A percentile compares a stretch with the other conserved stretches of the same genome.
Conservation (phyloP, 2,888 invertebrate species). For the Erebia aethiops region DNA sequence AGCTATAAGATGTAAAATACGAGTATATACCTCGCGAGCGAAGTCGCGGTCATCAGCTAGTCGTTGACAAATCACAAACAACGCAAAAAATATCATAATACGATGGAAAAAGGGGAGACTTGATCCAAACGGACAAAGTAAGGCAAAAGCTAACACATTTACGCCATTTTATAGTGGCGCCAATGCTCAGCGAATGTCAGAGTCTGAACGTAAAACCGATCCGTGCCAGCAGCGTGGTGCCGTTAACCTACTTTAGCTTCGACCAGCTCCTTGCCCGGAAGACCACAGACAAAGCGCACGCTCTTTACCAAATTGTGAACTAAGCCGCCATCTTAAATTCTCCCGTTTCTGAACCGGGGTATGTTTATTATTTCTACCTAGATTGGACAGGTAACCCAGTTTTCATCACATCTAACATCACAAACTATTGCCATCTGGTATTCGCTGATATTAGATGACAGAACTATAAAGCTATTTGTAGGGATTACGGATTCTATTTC, state of each 20-base stretch:
- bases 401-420: no score
- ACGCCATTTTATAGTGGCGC: slow-evolving; percentile 4
- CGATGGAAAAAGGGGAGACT: no score
- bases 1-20: no score
- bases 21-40: no score
- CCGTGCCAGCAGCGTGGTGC: slow-evolving; percentile 54
- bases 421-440: background rate
- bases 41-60: no score
- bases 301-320: slow-evolving; percentile 41
- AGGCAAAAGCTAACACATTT: background rate
- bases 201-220: slow-evolving; percentile 39
- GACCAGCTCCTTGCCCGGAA: slow-evolving; percentile 63
- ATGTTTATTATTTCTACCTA: slow-evolving; percentile 17
- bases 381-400: slow-evolving; percentile 14
- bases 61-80: no score
- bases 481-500: background rate
- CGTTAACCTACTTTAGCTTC: slow-evolving; percentile 63
- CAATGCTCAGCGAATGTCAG: background rate
- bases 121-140: background rate
- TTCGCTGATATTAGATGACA: background rate
- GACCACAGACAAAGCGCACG: slow-evolving; percentile 47
- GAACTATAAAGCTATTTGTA: background rate
- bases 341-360: slow-evolving; percentile 16
- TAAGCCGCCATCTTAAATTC: slow-evolving; percentile 8
- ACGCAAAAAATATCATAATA: no score